Evolutionary conservation across 2,888 invertebrate genomes (phyloP), one percentile per base, ranked within the genome.

Genomic region (Rosalia funebris): DNA sequence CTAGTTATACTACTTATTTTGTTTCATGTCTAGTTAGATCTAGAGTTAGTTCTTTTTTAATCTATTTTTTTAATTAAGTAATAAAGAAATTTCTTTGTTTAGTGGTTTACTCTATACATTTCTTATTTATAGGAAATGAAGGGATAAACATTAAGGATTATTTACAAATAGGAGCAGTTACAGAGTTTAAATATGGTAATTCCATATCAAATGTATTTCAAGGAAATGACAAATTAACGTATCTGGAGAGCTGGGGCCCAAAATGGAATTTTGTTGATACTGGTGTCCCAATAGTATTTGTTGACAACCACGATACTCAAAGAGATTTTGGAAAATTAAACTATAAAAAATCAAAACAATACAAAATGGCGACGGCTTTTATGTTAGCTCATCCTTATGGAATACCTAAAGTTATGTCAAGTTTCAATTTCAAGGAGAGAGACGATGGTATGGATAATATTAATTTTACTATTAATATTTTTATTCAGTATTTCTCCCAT

Each of bases 341-440:
- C 1, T 86, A 91, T 79, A 90, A 90, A 73, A 75, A 81, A 0
- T 44, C 89, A 0, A 87, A 83, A 66, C 81, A 82, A 37, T 92
- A 92, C 79, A 91, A 75, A 62, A 74, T 73, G 83, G 95, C 94
- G 0, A 88, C 88, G 0, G 92, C 91, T 0, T 95, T 93, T 79
- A 92, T 91, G 87, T 83, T 96, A 78, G 92, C 94, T 0, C 90
- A 91, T 84, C 89, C 91, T 0, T 92, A 91, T 67, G 93, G 93
- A 11, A 83, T 86, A 59, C 88, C 92, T 0, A 86, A 91, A 50
- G 79, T 96, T 39, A 95, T 96, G 94, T 94, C 93, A 76, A 93
- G 93, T 67, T 95, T 87, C 74, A 83, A 76, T 36, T 96, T 93
- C 79, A 72, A 77, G 0, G 70, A 87, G 60, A 83, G 83, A 7